Evolutionary conservation across 2,113 vertebrate species (phyloP), one percentile per base, ranked within the genome.

Genomic region (Oncorhynchus mykiss): DNA sequence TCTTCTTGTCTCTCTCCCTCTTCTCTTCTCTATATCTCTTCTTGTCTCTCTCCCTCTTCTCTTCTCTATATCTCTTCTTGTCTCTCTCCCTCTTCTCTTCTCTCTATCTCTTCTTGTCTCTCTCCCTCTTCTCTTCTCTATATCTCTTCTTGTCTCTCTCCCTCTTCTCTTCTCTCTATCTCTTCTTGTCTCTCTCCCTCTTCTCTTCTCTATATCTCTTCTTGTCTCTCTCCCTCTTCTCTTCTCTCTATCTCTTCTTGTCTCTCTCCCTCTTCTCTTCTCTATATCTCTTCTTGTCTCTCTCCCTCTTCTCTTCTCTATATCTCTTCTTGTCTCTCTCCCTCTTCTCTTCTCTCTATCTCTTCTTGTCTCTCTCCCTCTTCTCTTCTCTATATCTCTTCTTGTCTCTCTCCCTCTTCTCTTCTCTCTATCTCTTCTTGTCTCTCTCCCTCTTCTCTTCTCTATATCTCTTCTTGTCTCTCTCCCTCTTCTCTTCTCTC

Each of bases 1-100:
- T n/a, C n/a, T n/a, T n/a, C n/a, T n/a, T n/a, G n/a, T 51, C 14
- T 16, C 3, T 51, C 60, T 64, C 77, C 73, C 76, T 34, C 64
- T 48, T n/a, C n/a, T n/a, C n/a, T n/a, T n/a, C n/a, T n/a, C n/a
- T n/a, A n/a, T n/a, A n/a, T n/a, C n/a, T n/a, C n/a, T n/a, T 24
- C 18, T 22, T 25, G 16, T 18, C n/a, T 71, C 62, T 24, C 24
- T 65, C 62, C 3, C 62, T 27, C 62, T 65, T 22, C 25, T 11
- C 7, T 0, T 65, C 22, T 67, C 65, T 29, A 0, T 29, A 13
- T n/a, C 13, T 24, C 13, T 39, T 34, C 31, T 2, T 1, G 2
- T 24, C 8, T 45, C 59, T 62, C 14, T 11, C 8, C 64, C 69
- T 16, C 49, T 3, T 51, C 49, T 14, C 14, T n/a, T n/a, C n/a